Evolutionary conservation across 1,140 invertebrate species (phyloP), one percentile per base, ranked within the genome.

Genomic region (Scaptomyza hsui): DNA sequence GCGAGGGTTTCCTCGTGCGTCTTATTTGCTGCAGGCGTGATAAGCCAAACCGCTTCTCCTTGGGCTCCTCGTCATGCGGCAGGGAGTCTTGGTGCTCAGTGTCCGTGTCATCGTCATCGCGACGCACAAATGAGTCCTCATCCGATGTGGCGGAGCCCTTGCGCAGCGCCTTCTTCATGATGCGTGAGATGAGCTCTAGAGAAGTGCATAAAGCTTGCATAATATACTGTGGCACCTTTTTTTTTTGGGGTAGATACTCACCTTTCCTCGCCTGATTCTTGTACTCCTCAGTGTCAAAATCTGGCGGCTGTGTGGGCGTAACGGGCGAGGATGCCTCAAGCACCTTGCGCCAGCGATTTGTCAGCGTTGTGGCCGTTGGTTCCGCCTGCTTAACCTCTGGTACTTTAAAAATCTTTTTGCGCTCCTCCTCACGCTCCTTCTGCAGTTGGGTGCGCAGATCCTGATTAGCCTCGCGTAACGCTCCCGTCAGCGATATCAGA

Each of bases 351-450:
- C 91, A 91, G 63, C 91, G 81, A 72, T 88, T 91, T 56, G 86
- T 89, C 45, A 91, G 49, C 21, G 88, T 74, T 26, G 72, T 72
- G 47, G 75, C 78, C 91, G 62, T 94, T 92, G 56, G 93, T 92
- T 70, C 92, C 91, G 73, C 93, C 49, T 85, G 88, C 91, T 86
- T 94, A 90, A 76, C 94, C 93, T 73, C 93, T 93, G 75, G 96
- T 80, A 98, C 94, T 92, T 97, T 96, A 75, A 98, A 98, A 93
- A 98, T 96, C 93, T 98, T 98, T 73, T 96, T 94, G 73, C 97
- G 93, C 89, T 98, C 97, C 92, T 98, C 98, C 0, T 97, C 98
- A 47, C 97, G 93, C 91, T 99, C 98, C 77, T 96, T 93, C 42
- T 96, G 93, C 48, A 97, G 86, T 92, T 97, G 96, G 44, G 95